Conservation (phyloP, 2,888 invertebrate species). For the Caenorhabditis becei region DNA sequence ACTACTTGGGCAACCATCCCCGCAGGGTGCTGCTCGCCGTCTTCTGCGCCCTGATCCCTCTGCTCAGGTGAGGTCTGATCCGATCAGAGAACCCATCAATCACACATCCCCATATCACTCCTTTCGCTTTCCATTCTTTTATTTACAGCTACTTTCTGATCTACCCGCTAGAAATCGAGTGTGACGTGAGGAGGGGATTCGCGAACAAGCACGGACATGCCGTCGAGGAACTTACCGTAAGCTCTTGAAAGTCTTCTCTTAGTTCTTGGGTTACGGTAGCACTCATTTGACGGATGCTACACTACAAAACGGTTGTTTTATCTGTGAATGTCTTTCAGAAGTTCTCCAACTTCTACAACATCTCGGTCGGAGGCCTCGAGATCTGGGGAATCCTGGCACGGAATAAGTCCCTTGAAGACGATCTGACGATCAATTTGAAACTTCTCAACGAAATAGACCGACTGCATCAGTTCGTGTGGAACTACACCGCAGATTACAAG, state of each 20-base stretch:
- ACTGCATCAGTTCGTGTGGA: slow-evolving; percentile 69
- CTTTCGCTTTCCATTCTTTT: neutral
- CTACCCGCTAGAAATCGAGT: slow-evolving; percentile 73
- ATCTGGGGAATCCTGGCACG: slow-evolving; percentile 76
- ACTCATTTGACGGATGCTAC: no score
- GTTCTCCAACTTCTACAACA: slow-evolving; percentile 77
- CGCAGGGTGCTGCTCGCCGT: slow-evolving; percentile 62
- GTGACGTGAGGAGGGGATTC: slow-evolving; percentile 77
- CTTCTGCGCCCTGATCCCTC: slow-evolving; percentile 61
- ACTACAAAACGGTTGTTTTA: no score
- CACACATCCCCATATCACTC: neutral
- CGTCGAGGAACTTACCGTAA: slow-evolving; percentile 73
- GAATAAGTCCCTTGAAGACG: slow-evolving; percentile 56
- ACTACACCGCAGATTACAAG: slow-evolving; percentile 58
- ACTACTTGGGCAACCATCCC: slow-evolving; percentile 64
- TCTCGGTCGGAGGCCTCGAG: slow-evolving; percentile 75
- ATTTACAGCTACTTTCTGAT: slow-evolving; percentile 71
- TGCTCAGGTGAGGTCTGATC: slow-evolving; percentile 58
- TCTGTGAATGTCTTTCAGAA: no score
- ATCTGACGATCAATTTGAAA: slow-evolving; percentile 63
- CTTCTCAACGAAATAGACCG: slow-evolving; percentile 74
- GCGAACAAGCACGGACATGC: slow-evolving; percentile 76
- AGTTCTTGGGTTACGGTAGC: no score
- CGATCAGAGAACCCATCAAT: slow-evolving; percentile 24
- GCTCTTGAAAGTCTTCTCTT: slow-evolving; percentile 12